Percentiles rank a stretch among this genome's conserved stretches.
Conservation (phyloP, 2,888 invertebrate species). For the Phyto melanocephala region DNA sequence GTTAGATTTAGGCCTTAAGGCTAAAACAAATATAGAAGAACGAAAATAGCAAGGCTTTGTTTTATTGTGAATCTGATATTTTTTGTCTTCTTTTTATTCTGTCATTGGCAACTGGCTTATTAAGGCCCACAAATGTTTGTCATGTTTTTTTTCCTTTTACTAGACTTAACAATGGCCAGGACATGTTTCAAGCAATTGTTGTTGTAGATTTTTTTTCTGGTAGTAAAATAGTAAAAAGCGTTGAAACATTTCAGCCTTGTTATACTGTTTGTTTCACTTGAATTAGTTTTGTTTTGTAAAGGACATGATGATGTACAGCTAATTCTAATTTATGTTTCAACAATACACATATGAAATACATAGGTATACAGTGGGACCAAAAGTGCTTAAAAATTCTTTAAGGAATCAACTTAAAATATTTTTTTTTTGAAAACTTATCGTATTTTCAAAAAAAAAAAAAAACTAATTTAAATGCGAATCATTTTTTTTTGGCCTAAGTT, state of each 20-base stretch:
- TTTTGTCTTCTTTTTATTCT: slow-evolving; percentile 74
- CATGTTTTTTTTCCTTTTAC: background rate
- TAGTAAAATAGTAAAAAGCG: slow-evolving; percentile 62
- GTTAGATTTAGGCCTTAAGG: slow-evolving; percentile 47
- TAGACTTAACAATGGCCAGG: background rate
- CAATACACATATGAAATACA: background rate
- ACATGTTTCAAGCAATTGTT: slow-evolving; percentile 55
- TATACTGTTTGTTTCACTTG: background rate
- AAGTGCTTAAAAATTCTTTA: too few relatives aligned
- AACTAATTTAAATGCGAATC: too few relatives aligned
- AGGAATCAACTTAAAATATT: too few relatives aligned
- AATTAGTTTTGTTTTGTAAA: background rate
- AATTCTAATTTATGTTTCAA: slow-evolving; percentile 5
- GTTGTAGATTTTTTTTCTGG: slow-evolving; percentile 68
- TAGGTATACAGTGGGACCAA: slow-evolving; percentile 17
- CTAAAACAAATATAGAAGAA: slow-evolving; percentile 1
- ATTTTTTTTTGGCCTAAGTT: too few relatives aligned
- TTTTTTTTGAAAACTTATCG: too few relatives aligned
- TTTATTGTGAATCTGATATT: slow-evolving; percentile 69
- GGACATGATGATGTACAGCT: slow-evolving; percentile 1
- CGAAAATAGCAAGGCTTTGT: slow-evolving; percentile 27
- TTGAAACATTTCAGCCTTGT: slow-evolving; percentile 14
- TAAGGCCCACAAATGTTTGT: slow-evolving; percentile 68
- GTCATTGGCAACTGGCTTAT: slow-evolving; percentile 74
- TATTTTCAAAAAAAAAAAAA: too few relatives aligned